phyloP scores from a whole-genome alignment of 2,797 vertebrate genomes.

The Xenops minutus region DNA sequence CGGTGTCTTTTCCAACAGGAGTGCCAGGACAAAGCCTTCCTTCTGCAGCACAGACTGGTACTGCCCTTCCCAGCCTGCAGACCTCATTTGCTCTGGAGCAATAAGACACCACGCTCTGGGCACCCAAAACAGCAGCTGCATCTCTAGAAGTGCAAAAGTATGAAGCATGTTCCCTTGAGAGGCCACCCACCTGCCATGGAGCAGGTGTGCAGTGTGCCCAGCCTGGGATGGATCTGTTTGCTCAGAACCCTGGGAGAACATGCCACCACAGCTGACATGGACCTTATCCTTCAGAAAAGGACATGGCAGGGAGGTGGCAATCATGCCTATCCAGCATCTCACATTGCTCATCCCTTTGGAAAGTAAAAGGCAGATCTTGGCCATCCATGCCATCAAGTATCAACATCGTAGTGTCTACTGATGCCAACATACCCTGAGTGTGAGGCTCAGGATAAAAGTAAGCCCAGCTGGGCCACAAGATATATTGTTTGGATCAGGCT shows the following conservation, averaged over 20 bases:
- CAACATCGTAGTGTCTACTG: neutral
- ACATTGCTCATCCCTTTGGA: neutral
- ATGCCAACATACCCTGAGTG: neutral
- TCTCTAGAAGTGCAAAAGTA: no score
- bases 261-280: accelerated
- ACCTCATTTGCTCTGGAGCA: accelerated
- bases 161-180: accelerated
- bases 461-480: conserved; percentile 27
- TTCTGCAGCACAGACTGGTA: neutral
- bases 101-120: neutral
- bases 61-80: neutral
- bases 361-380: neutral
- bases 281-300: neutral
- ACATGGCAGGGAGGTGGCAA: neutral
- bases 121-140: neutral
- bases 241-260: accelerated
- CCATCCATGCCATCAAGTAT: neutral
- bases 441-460: neutral
- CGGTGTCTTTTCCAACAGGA: neutral
- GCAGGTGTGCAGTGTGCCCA: accelerated
- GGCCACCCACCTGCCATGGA: neutral
- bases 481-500: conserved; percentile 35
- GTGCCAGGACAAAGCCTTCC: neutral
- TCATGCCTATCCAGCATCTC: neutral
- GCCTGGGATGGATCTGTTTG: neutral